These are phyloP conservation scores for Trididemnum nubilum DNA, from an alignment of 23 tunicate genomes.

Conservation along the genomic window DNA sequence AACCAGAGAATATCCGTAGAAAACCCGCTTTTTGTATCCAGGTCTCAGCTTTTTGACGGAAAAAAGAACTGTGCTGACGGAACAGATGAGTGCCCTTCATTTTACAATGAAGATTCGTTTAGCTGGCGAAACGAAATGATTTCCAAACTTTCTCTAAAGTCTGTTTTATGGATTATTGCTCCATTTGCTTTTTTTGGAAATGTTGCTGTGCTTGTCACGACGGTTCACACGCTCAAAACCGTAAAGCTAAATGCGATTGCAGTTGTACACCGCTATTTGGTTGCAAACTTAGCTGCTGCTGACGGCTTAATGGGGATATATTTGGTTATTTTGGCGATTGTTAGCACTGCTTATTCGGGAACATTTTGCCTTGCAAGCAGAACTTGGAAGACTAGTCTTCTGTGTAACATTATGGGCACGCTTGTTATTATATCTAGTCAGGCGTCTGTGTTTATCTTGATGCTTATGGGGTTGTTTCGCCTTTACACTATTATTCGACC, in stretches of 20 bases:
- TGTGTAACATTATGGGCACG: slow-evolving; percentile 50
- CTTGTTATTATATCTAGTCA: slow-evolving; percentile 56
- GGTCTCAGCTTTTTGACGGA: slow-evolving; percentile 37
- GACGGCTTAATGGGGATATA: slow-evolving; percentile 66
- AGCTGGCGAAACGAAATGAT: slow-evolving; percentile 62
- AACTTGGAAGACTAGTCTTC: slow-evolving; percentile 39
- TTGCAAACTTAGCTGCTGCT: slow-evolving; percentile 43
- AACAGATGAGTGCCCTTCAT: slow-evolving; percentile 62
- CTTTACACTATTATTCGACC: slow-evolving; percentile 49
- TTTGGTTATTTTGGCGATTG: slow-evolving; percentile 31
- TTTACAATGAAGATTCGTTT: slow-evolving; percentile 10
- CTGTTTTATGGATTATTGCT: slow-evolving; percentile 55
- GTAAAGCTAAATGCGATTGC: slow-evolving; percentile 3
- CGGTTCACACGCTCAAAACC: slow-evolving; percentile 8
- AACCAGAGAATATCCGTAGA: neutral
- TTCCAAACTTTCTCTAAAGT: neutral
- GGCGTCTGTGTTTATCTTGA: slow-evolving; percentile 57
- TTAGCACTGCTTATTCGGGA: slow-evolving; percentile 26
- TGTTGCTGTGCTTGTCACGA: slow-evolving; percentile 18
- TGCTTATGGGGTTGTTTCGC: slow-evolving; percentile 61
- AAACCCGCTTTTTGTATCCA: slow-evolving; percentile 44
- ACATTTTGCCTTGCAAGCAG: slow-evolving; percentile 41
- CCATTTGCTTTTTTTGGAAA: slow-evolving; percentile 53
- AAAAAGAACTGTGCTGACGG: slow-evolving; percentile 59
- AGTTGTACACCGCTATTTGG: slow-evolving; percentile 37